Percentiles rank a stretch among this genome's conserved stretches.
Conservation (phyloP, 2,797 vertebrate genomes). For the Tarsius wallacei region DNA sequence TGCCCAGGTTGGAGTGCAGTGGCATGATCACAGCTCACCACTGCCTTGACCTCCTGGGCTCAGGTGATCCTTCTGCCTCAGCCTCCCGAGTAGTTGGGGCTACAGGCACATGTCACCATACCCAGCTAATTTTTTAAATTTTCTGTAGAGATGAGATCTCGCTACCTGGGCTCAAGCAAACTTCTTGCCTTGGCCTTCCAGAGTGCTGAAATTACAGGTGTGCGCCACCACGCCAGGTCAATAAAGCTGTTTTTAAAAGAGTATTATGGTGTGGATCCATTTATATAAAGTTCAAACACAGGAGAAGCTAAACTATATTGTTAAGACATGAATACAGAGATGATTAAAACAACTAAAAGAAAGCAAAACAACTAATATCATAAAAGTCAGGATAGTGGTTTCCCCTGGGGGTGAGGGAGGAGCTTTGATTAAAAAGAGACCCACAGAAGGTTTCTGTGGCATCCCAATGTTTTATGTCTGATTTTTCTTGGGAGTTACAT, state of each 20-base stretch:
- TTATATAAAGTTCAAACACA: constrained; percentile 6
- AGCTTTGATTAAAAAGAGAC: constrained; percentile 38
- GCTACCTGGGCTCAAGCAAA: no score
- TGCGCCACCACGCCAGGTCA: no score
- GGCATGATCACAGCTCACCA: no score
- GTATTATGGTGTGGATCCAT: background rate
- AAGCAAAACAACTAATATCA: constrained; percentile 8
- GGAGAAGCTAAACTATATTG: background rate
- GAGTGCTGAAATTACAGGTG: no score
- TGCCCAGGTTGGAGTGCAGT: no score
- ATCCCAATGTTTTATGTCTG: background rate
- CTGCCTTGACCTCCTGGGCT: no score
- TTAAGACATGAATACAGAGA: background rate
- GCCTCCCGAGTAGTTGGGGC: no score
- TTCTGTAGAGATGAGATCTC: no score
- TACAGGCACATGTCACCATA: no score
- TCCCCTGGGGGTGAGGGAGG: background rate
- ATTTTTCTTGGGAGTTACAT: background rate
- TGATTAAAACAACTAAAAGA: background rate
- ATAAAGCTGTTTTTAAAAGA: constrained; percentile 3
- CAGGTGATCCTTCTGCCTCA: no score
- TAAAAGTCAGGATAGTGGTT: background rate
- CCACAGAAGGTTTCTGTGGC: background rate
- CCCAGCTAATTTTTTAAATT: no score
- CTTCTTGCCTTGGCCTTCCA: no score